phyloP scores from a whole-genome alignment of 2,797 vertebrate genomes.

The Ciconia nigra region DNA sequence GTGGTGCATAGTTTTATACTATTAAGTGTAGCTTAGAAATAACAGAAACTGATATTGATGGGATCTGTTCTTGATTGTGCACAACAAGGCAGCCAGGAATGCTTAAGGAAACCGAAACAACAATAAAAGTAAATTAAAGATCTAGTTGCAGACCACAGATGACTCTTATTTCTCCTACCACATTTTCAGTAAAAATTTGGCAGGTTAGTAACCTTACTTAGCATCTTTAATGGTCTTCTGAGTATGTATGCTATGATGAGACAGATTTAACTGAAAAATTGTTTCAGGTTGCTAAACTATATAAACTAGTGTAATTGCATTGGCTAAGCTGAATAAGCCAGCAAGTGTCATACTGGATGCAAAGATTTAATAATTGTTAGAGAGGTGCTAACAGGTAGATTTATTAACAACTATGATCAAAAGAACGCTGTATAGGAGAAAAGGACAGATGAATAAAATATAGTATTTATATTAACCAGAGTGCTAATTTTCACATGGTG shows the following conservation, averaged over 20 bases:
- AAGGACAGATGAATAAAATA: neutral
- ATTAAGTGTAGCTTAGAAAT: conserved; percentile 36
- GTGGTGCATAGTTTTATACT: conserved; percentile 27
- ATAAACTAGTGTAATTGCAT: neutral
- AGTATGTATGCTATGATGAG: neutral
- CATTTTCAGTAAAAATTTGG: conserved; percentile 35
- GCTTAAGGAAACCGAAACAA: conserved; percentile 41
- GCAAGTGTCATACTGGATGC: neutral
- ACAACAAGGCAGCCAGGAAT: conserved; percentile 35
- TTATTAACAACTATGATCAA: neutral
- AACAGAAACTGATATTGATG: conserved; percentile 46
- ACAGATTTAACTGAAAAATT: neutral
- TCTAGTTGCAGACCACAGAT: neutral
- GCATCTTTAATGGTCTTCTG: neutral
- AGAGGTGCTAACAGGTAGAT: neutral
- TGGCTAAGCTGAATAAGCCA: neutral
- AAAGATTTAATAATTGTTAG: neutral
- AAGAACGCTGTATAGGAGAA: neutral
- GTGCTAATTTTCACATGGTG: neutral
- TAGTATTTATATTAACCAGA: neutral
- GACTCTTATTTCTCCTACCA: conserved; percentile 22
- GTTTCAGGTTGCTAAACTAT: neutral
- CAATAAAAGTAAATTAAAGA: conserved; percentile 48
- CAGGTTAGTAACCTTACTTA: conserved; percentile 21
- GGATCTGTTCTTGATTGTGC: conserved; percentile 52